A percentile compares a stretch with the other conserved stretches of the same genome.
Conservation (phyloP, 2,797 vertebrate species). For the Bovichtus variegatus region DNA sequence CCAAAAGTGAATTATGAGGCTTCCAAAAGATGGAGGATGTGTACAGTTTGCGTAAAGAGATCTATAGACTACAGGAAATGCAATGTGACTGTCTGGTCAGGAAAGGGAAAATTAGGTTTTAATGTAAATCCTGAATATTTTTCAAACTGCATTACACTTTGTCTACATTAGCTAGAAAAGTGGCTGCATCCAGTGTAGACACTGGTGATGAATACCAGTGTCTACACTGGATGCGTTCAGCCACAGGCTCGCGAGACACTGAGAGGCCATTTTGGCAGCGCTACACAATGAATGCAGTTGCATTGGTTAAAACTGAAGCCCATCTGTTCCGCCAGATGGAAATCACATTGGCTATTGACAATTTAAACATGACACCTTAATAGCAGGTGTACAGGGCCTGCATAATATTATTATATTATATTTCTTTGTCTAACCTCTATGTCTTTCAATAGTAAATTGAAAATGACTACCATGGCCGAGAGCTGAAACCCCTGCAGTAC, state of each 20-base stretch:
- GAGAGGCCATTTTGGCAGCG: neutral
- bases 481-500: too few relatives aligned
- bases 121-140: neutral
- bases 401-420: too few relatives aligned
- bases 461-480: too few relatives aligned
- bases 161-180: neutral
- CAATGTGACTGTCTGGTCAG: neutral
- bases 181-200: neutral
- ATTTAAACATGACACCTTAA: conserved; percentile 3
- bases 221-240: neutral
- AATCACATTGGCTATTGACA: neutral
- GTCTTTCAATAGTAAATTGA: too few relatives aligned
- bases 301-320: neutral
- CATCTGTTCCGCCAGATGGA: neutral
- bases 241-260: neutral
- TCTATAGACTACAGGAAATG: neutral
- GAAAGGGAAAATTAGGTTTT: neutral
- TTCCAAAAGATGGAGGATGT: neutral
- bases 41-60: neutral
- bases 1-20: neutral
- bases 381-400: neutral
- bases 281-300: neutral
- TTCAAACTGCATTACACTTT: neutral
- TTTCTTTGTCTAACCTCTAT: too few relatives aligned
- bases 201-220: neutral